phyloP scores from a whole-genome alignment of 2,113 vertebrate genomes.

The Mormyrus lacerda region DNA sequence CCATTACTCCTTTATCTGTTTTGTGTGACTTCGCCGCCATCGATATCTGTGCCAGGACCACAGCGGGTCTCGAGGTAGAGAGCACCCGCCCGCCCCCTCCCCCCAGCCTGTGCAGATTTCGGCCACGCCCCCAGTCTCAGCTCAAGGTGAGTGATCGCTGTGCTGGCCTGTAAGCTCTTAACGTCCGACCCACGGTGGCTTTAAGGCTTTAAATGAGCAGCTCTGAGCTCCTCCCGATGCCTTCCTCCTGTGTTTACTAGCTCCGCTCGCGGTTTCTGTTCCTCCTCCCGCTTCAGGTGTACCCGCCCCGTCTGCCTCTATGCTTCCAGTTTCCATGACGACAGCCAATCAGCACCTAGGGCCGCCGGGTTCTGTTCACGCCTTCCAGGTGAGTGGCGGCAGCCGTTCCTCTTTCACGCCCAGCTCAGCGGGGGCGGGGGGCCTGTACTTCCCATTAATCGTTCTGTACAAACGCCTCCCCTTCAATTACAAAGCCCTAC shows the following conservation, averaged over 20 bases:
- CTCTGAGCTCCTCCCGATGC: background rate
- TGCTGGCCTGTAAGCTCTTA: background rate
- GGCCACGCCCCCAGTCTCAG: slow-evolving; percentile 39
- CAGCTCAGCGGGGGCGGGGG: background rate
- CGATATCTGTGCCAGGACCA: slow-evolving; percentile 60
- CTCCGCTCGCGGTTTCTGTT: slow-evolving; percentile 49
- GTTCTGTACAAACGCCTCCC: background rate
- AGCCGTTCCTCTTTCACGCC: background rate
- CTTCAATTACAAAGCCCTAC: background rate
- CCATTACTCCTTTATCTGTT: background rate
- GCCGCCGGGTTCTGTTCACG: slow-evolving; percentile 59
- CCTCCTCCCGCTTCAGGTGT: slow-evolving; percentile 49
- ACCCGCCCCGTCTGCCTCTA: slow-evolving; percentile 58
- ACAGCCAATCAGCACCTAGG: slow-evolving; percentile 59
- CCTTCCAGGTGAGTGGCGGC: slow-evolving; percentile 73
- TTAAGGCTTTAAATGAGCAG: background rate
- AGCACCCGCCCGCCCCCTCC: slow-evolving; percentile 47
- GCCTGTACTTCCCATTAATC: background rate
- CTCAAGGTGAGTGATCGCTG: slow-evolving; percentile 38
- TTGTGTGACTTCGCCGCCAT: background rate
- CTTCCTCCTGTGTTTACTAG: background rate
- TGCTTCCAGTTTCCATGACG: slow-evolving; percentile 64
- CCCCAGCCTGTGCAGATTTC: slow-evolving; percentile 52
- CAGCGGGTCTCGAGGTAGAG: slow-evolving; percentile 48
- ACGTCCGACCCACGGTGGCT: background rate